Base-by-base conservation (phyloP, 2,888 invertebrate genomes). In the Papilio protenor region DNA sequence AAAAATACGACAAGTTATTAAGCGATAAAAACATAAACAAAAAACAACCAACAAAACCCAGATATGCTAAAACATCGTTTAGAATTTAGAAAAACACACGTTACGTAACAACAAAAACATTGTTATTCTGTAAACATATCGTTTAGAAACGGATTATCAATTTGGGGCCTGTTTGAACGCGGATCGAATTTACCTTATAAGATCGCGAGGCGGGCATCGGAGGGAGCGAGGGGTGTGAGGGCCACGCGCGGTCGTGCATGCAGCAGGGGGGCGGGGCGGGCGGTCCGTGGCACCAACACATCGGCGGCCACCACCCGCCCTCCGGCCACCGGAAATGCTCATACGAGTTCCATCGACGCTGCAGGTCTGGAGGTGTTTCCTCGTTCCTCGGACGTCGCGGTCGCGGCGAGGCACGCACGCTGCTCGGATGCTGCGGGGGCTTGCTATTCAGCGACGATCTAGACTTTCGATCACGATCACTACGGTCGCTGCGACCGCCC, bases 391-490 rank as follows among this genome's bases (percentile, higher is more conserved):
- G 84, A 18, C 91, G 91, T 5, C 94, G 91, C 27, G 94, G 90
- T 3, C 91, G 90, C 59, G 93, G 92, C 6, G 94, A 94, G 5
- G 91, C 91, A 33, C 93, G 91, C 14, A 91, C 91, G 79, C 92
- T 91, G 23, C 91, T 81, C 73, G 94, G 93, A 81, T 94, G 94
- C 83, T 92, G 93, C 64, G 95, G 95, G 70, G 95, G 95, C 81
- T 95, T 94, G n/a, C 91, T 86, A 69, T 96, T 92, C 86, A 96
- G 89, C 47, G 96, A 95, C 11, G 96, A 96, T 82, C 95, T 93
- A 75, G 96, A 95, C 88, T 96, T 96, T 75, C 96, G 95, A 85
- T 96, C 96, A 61, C 96, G 92, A 82, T 96, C 96, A 80, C 94
- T 94, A 59, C 96, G 93, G 82, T 95, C 95, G 52, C 94, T 94